A percentile compares a stretch with the other conserved stretches of the same genome.
These are phyloP conservation scores for Leptopilina syphax DNA, from an alignment of 2,888 invertebrate genomes.

Conservation along the genomic window DNA sequence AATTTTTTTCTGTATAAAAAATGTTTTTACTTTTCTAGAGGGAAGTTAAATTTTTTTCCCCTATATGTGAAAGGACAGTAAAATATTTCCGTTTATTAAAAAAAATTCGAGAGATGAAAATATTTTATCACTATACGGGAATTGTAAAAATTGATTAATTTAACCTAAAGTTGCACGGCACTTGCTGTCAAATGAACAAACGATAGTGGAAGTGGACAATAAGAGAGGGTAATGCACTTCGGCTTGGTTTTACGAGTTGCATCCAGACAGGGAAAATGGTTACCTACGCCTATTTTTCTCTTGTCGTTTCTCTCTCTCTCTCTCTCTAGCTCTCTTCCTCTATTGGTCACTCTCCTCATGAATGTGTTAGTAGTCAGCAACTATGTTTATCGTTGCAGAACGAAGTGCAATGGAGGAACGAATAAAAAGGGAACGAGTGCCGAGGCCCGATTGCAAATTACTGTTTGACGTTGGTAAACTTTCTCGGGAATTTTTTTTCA, in stretches of 20 bases:
- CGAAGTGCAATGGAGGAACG: constrained; percentile 58
- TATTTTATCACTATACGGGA: too few species aligned
- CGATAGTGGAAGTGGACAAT: constrained; percentile 50
- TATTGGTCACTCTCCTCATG: constrained; percentile 29
- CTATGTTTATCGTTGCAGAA: constrained; percentile 63
- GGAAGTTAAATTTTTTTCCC: too few species aligned
- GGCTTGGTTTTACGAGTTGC: constrained; percentile 55
- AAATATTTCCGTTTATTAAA: too few species aligned
- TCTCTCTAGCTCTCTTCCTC: neutral
- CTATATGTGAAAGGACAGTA: too few species aligned
- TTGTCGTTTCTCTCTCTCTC: constrained; percentile 39
- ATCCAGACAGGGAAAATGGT: constrained; percentile 49
- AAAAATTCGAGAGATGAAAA: too few species aligned
- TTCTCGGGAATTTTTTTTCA: constrained; percentile 56
- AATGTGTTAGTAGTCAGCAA: constrained; percentile 59
- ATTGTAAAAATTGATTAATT: too few species aligned
- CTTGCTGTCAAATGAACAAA: constrained; percentile 46
- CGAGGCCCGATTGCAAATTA: constrained; percentile 61
- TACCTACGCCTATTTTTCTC: constrained; percentile 41
- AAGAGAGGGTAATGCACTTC: constrained; percentile 51
- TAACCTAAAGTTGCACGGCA: too few species aligned
- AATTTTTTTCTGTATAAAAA: too few species aligned
- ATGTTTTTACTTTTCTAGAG: too few species aligned
- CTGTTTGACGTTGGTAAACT: constrained; percentile 65
- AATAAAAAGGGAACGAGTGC: constrained; percentile 50